phyloP scores from a whole-genome alignment of 1,140 invertebrate species.

The Drosophila lini region DNA sequence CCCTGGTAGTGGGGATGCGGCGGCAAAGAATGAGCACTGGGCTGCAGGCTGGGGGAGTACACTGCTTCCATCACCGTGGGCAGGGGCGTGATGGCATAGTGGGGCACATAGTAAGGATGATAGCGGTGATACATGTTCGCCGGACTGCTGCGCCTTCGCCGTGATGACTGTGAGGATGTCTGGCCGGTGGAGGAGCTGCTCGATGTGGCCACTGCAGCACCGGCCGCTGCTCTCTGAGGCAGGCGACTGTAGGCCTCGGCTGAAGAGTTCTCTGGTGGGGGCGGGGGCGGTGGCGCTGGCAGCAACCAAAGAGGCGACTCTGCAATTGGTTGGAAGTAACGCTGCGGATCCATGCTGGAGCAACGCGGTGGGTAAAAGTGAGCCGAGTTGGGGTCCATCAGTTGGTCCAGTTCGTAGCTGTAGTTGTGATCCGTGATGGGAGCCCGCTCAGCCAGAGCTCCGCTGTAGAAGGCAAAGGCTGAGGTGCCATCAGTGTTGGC shows the following conservation, averaged over 20 bases:
- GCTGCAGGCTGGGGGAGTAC: constrained; percentile 35
- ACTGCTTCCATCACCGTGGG: constrained; percentile 47
- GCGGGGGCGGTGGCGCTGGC: constrained; percentile 20
- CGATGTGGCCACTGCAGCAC: constrained; percentile 7
- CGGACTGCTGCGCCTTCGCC: constrained; percentile 52
- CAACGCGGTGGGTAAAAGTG: constrained; percentile 50
- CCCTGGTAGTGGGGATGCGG: constrained; percentile 24
- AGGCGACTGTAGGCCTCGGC: constrained; percentile 8
- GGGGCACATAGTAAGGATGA: constrained; percentile 67
- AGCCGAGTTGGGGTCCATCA: constrained; percentile 33
- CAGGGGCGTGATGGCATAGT: constrained; percentile 61
- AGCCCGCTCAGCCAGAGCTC: constrained; percentile 57
- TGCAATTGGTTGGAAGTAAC: constrained; percentile 66
- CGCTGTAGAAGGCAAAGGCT: constrained; percentile 67
- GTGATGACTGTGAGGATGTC: constrained; percentile 17
- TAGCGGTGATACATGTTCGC: constrained; percentile 61
- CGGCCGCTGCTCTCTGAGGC: constrained; percentile 2
- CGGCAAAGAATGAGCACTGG: neutral
- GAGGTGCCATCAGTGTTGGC: constrained; percentile 52
- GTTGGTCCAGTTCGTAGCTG: constrained; percentile 55
- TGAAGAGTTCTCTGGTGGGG: constrained; percentile 2
- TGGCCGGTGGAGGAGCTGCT: constrained; percentile 11
- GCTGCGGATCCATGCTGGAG: constrained; percentile 63
- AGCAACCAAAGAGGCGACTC: constrained; percentile 61
- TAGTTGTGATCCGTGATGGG: constrained; percentile 70